A percentile compares a stretch with the other conserved stretches of the same genome.
Evolutionary conservation across 2,888 invertebrate species (phyloP).

Genomic region (Drosophila greeni): DNA sequence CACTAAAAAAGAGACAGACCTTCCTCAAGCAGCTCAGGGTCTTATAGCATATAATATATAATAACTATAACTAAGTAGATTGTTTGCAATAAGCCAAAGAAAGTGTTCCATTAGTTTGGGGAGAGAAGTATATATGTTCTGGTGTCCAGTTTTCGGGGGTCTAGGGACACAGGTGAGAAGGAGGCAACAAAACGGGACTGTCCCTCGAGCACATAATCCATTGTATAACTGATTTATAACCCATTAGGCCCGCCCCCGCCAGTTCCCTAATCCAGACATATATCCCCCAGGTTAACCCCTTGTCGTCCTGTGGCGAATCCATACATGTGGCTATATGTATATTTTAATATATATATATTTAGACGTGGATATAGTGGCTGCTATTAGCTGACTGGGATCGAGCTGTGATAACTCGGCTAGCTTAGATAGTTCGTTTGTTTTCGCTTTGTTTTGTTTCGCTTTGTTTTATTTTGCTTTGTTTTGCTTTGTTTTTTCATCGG

Average conservation of each 20-base stretch:
- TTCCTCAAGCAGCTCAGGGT: conserved; percentile 7
- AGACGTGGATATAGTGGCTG: conserved; percentile 21
- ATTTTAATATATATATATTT: conserved; percentile 17
- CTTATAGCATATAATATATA: conserved; percentile 8
- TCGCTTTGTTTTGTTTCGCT: conserved; percentile 5
- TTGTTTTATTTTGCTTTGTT: not conserved
- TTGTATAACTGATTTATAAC: conserved; percentile 3
- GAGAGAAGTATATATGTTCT: not conserved
- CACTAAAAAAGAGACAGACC: conserved; percentile 10
- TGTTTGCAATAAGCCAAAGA: conserved; percentile 2
- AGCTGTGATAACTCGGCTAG: conserved; percentile 13
- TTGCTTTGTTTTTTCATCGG: not conserved
- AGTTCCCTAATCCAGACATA: conserved; percentile 3
- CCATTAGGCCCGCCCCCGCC: not conserved
- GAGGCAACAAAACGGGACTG: not conserved
- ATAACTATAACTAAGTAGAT: conserved; percentile 10
- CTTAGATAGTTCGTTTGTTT: conserved; percentile 7
- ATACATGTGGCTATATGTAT: conserved; percentile 20
- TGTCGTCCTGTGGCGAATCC: conserved; percentile 12
- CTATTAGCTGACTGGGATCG: conserved; percentile 25
- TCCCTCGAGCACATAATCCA: not conserved
- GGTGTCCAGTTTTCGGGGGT: not conserved
- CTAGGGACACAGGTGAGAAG: not conserved
- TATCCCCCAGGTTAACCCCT: not conserved
- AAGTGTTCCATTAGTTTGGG: not conserved